These are phyloP conservation scores for Neodiprion lecontei DNA, from an alignment of 1,140 invertebrate genomes.

Conservation along the genomic window DNA sequence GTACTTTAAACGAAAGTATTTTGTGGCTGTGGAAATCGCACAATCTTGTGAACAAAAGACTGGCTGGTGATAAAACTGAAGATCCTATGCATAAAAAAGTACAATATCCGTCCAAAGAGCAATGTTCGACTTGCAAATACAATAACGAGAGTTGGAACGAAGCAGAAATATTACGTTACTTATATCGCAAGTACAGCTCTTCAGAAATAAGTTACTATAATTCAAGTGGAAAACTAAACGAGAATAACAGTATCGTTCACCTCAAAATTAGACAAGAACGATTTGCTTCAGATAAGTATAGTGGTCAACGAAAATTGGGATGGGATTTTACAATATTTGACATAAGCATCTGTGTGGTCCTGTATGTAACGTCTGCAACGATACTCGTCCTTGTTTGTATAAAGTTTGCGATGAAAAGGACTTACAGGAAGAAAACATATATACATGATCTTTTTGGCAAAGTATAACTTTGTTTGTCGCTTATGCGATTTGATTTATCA, in stretches of 20 bases:
- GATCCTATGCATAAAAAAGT: conserved; percentile 91
- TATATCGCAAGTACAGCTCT: conserved; percentile 76
- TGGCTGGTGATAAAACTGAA: conserved; percentile 86
- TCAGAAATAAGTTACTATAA: conserved; percentile 62
- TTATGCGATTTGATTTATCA: conserved; percentile 22
- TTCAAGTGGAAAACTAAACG: conserved; percentile 35
- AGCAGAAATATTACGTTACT: conserved; percentile 74
- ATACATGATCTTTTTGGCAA: conserved; percentile 70
- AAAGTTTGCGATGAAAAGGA: conserved; percentile 74
- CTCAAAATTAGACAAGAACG: conserved; percentile 36
- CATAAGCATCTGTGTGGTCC: conserved; percentile 76
- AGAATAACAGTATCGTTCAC: conserved; percentile 22
- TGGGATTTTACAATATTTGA: conserved; percentile 72
- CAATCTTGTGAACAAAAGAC: conserved; percentile 90
- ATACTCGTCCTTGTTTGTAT: conserved; percentile 80
- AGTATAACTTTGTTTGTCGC: conserved; percentile 57
- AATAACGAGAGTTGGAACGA: conserved; percentile 71
- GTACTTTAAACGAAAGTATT: conserved; percentile 75
- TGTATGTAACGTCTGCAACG: conserved; percentile 73
- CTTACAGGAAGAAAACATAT: conserved; percentile 74
- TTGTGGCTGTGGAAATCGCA: conserved; percentile 96
- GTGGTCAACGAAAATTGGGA: conserved; percentile 51
- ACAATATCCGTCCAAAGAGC: conserved; percentile 79
- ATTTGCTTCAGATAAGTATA: conserved; percentile 42
- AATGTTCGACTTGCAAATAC: conserved; percentile 76